Evolutionary conservation across 2,113 vertebrate species (phyloP), one percentile per base, ranked within the genome.

Genomic region (Pycnonotus jocosus): DNA sequence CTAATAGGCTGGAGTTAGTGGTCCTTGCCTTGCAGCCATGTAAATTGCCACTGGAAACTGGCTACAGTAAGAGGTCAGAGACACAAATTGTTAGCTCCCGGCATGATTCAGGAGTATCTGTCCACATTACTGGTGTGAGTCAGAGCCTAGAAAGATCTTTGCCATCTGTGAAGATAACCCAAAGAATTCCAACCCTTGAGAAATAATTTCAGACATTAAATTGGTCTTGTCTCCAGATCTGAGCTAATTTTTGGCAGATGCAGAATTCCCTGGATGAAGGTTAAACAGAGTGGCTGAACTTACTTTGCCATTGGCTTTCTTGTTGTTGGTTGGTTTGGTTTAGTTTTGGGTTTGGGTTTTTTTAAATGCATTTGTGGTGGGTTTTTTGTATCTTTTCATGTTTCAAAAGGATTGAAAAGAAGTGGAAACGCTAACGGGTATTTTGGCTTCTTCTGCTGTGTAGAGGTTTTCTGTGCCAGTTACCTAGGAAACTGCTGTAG

Each of bases 401-500:
- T 85, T 90, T 90, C 65, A 45, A 70, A 96, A 95, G 86, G 47
- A 71, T 56, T 85, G 76, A 71, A 87, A 61, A 89, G 92, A 45
- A 73, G 57, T 70, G 92, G 88, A 84, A 90, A 68, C 3, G 71
- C 92, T 72, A 79, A 82, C 7, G 88, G 91, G 90, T 90, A 85
- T 86, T 96, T 96, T 96, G 80, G 76, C 86, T 81, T 42, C 3
- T 81, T 92, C 83, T 85, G 71, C 79, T 20, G 15, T 73, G 69
- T 76, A 37, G 79, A 86, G 57, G 31, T 14, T 92, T 87, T 89
- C 81, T 92, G 70, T 83, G 88, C 84, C 88, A 76, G 97, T 98
- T 98, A 95, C 97, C 97, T 96, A 94, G 96, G 97, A 97, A 97
- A 98, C 96, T 65, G 91, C 90, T 90, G 81, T 81, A 66, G 83